Evolutionary conservation across 1,140 invertebrate species (phyloP).

Genomic region (Mesaphorura yosii): DNA sequence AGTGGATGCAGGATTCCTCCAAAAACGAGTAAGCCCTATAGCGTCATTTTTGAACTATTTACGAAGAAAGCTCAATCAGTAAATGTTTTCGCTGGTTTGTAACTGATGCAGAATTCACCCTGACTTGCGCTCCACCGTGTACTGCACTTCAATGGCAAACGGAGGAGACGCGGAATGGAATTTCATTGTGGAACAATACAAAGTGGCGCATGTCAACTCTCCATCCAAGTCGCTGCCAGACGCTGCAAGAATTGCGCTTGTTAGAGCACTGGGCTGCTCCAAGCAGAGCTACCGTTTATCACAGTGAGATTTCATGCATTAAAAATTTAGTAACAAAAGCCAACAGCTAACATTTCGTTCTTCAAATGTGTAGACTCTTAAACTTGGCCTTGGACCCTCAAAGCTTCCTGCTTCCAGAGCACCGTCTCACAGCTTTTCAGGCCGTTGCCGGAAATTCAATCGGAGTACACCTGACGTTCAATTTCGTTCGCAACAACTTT

Average conservation of each 20-base stretch:
- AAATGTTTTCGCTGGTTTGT: no score
- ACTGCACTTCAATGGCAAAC: constrained; percentile 60
- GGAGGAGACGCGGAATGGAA: constrained; percentile 65
- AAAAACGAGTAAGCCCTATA: no score
- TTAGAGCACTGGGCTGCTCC: constrained; percentile 18
- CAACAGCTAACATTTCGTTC: neutral
- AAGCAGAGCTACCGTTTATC: constrained; percentile 9
- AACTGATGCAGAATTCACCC: constrained; percentile 10
- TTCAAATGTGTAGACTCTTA: constrained; percentile 12
- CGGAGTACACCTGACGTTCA: constrained; percentile 12
- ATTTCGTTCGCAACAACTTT: constrained; percentile 16
- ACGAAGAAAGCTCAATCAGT: no score
- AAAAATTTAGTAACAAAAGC: neutral
- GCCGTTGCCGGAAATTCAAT: constrained; percentile 25
- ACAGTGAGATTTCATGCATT: constrained; percentile 1
- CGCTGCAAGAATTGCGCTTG: constrained; percentile 6
- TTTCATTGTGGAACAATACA: constrained; percentile 60
- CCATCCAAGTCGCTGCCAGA: constrained; percentile 1
- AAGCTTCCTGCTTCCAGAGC: constrained; percentile 3
- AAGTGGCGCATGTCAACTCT: neutral
- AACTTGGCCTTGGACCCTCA: constrained; percentile 17
- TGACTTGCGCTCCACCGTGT: constrained; percentile 40
- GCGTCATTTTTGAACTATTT: no score
- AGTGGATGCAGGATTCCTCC: no score
- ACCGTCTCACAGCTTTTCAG: constrained; percentile 15